These are phyloP conservation scores for Petrocephalus zakoni DNA, from an alignment of 2,113 vertebrate species.

Conservation along the genomic window DNA sequence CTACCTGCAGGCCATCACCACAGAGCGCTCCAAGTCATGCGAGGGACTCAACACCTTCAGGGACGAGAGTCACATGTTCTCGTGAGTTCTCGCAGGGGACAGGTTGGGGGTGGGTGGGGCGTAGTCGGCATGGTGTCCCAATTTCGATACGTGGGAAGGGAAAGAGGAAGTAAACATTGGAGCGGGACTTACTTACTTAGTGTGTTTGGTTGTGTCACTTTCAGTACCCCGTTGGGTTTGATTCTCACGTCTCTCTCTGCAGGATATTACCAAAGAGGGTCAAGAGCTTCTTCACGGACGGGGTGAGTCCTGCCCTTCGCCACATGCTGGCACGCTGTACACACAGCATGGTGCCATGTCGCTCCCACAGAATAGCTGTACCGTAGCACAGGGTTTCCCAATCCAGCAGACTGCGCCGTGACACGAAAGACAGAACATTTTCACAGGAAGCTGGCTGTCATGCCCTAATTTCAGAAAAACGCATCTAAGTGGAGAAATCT, in stretches of 20 bases:
- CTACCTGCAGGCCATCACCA: slow-evolving; percentile 91
- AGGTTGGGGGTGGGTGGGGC: neutral
- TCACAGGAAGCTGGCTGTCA: neutral
- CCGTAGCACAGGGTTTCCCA: neutral
- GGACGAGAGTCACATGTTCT: slow-evolving; percentile 75
- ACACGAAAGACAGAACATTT: neutral
- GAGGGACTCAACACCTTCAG: slow-evolving; percentile 89
- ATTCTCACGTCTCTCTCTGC: slow-evolving; percentile 37
- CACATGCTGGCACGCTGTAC: neutral
- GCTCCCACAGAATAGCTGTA: neutral
- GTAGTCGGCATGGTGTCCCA: neutral
- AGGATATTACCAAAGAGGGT: slow-evolving; percentile 88
- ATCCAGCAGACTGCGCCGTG: neutral
- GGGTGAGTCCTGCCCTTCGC: slow-evolving; percentile 64
- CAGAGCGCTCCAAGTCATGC: slow-evolving; percentile 94
- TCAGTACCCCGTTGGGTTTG: neutral
- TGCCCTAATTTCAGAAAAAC: neutral
- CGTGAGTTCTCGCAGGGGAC: slow-evolving; percentile 48
- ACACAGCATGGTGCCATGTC: neutral
- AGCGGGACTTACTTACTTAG: neutral
- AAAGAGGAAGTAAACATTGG: neutral
- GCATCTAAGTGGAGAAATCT: neutral
- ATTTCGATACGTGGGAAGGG: neutral
- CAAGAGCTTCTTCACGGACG: slow-evolving; percentile 91
- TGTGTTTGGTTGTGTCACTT: neutral